Base-by-base conservation (phyloP, 1,140 invertebrate species). In the Brachionus asplanchnoidis region DNA sequence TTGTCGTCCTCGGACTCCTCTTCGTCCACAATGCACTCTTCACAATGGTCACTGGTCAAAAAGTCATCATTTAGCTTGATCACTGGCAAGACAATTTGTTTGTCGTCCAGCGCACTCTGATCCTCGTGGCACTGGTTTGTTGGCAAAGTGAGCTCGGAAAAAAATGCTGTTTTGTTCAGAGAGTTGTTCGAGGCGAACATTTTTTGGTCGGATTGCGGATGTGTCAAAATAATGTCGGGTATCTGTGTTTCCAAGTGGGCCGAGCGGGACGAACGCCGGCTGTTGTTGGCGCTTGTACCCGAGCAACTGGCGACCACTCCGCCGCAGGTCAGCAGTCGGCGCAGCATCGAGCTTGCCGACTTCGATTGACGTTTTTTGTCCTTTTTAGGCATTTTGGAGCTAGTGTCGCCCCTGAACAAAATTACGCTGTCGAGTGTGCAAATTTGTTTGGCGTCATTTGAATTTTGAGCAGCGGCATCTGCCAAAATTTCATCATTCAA, bases 321-420 rank as follows among this genome's bases (percentile, higher is more conserved):
- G 20, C 73, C 73, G 26, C 73, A 77, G 7, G 73, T 77, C 17
- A 77, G 26, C 26, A 77, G 11, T 2, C 44, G 73, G 23, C 73
- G 17, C 11, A 77, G 42, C 6, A 77, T 46, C 26, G 73, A 77
- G 26, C 73, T 77, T 8, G 73, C 73, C n/a, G 73, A 77, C 46
- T 28, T 77, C 6, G 73, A 77, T 77, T 77, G 73, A 11, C 73
- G 73, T 28, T 77, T 77, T 50, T 77, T 77, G 4, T 77, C 26
- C 14, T 50, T 73, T 77, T 77, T 50, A 14, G 20, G 3, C 20
- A 50, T 46, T 50, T 77, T 77, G 14, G 53, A 60, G 20, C 50
- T n/a, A 75, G 42, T 75, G 40, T 44, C 40, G 17, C 40, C 26
- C 36, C 44, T 36, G 40, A 40, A 73, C n/a, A 73, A 20, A 73